phyloP scores from a whole-genome alignment of 2,888 invertebrate genomes.

The Synergus gifuensis region DNA sequence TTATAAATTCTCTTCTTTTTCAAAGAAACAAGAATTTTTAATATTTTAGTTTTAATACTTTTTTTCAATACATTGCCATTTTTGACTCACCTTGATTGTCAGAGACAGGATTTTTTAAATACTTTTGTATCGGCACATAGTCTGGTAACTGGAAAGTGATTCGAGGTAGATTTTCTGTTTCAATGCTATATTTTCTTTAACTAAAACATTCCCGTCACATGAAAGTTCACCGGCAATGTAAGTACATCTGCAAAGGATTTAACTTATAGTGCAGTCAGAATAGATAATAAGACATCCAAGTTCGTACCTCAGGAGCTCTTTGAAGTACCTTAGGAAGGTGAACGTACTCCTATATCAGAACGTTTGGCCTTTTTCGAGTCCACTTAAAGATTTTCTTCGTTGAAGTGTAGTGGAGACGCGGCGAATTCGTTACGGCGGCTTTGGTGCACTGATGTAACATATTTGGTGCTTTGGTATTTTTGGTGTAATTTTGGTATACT shows the following conservation, averaged over 20 bases:
- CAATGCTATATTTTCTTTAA: neutral
- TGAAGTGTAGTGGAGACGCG: neutral
- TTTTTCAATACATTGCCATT: too few species aligned
- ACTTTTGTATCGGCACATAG: too few species aligned
- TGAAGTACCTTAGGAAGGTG: neutral
- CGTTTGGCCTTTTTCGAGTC: neutral
- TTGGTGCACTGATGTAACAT: too few species aligned
- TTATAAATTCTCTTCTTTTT: too few species aligned
- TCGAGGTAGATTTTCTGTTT: neutral
- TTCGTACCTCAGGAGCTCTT: neutral
- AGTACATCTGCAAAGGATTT: constrained; percentile 7
- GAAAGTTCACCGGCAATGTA: constrained; percentile 1
- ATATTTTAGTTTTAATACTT: too few species aligned
- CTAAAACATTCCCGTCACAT: neutral
- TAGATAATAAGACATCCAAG: neutral
- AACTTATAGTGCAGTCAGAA: constrained; percentile 7
- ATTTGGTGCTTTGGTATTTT: too few species aligned
- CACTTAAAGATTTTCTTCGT: neutral
- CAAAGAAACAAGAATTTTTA: too few species aligned
- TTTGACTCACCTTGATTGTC: too few species aligned
- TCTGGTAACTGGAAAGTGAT: too few species aligned
- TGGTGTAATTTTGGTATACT: too few species aligned
- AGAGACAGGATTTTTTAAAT: too few species aligned
- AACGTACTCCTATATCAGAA: neutral
- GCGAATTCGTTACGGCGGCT: too few species aligned